Conservation (phyloP, 2,113 vertebrate species). For the Gila orcuttii region DNA sequence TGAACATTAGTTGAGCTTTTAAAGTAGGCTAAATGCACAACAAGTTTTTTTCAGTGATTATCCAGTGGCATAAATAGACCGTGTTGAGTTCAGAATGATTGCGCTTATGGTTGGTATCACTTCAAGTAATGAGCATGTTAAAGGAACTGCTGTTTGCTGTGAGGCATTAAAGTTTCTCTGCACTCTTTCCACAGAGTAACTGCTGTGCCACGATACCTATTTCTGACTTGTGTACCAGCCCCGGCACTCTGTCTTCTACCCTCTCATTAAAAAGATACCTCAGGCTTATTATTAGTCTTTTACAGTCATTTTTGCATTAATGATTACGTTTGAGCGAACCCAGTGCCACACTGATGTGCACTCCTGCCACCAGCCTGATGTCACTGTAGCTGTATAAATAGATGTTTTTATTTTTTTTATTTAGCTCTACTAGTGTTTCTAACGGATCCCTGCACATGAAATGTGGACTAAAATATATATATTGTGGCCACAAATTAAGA, state of each 20-base stretch:
- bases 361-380: not conserved
- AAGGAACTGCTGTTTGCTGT: conserved; percentile 8
- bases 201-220: not conserved
- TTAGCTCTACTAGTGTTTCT: not conserved
- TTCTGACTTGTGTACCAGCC: conserved; percentile 16
- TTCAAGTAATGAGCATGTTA: conserved; percentile 28
- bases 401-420: not conserved
- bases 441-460: too few species aligned
- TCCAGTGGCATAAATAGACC: conserved; percentile 15
- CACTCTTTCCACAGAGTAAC: conserved; percentile 15
- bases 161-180: conserved; percentile 25
- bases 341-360: not conserved
- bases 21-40: not conserved
- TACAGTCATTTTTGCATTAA: conserved; percentile 17
- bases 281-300: conserved; percentile 26
- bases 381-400: not conserved
- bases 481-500: too few species aligned
- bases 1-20: conserved; percentile 15
- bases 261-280: conserved; percentile 34
- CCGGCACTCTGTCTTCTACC: conserved; percentile 25
- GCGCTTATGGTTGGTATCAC: conserved; percentile 13
- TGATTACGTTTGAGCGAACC: not conserved
- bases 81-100: conserved; percentile 1
- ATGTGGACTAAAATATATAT: too few species aligned
- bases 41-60: conserved; percentile 5